Evolutionary conservation across 2,113 vertebrate genomes (phyloP), one percentile per base, ranked within the genome.

Genomic region (Xiphophorus hellerii): DNA sequence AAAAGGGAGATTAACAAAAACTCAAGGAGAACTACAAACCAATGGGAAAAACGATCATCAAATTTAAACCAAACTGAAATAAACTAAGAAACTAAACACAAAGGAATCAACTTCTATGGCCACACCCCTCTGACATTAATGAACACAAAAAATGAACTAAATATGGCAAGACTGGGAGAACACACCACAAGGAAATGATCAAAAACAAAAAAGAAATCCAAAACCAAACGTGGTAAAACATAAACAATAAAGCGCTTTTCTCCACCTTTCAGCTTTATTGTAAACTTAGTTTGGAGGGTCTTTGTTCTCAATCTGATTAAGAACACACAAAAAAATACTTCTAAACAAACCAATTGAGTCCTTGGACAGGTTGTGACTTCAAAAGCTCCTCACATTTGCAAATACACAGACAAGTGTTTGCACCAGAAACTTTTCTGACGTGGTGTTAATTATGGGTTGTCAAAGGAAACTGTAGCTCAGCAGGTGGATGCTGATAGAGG

Each of bases 391-490:
- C 3, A 22, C 27, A 65, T 17, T 20, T 25, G 60, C 28, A 70
- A 2, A 20, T n/a, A 29, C 48, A 22, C 22, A 54, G 37, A 7
- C 37, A 7, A 15, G 14, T 73, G 82, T 89, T 88, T 78, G 3
- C 13, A 83, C 63, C 7, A 69, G 48, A 37, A 73, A 72, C 66
- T 69, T 25, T 9, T 77, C 67, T 78, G 31, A 31, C 8, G 10
- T 7, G n/a, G 7, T 22, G 30, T 74, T 25, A 62, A 2, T 35
- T 71, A 61, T 6, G 1, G 61, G 63, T n/a, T 14, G 8, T 27
- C 63, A 42, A 31, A 58, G 33, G 3, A 33, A 82, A 39, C 28
- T 29, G 30, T 31, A 17, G 14, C 37, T 48, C 42, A 66, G 3
- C 27, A 54, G n/a, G 25, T 14, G n/a, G 35, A 44, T 27, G 44